These are phyloP conservation scores for Adelphocoris suturalis DNA, from an alignment of 2,888 invertebrate genomes.

Conservation along the genomic window DNA sequence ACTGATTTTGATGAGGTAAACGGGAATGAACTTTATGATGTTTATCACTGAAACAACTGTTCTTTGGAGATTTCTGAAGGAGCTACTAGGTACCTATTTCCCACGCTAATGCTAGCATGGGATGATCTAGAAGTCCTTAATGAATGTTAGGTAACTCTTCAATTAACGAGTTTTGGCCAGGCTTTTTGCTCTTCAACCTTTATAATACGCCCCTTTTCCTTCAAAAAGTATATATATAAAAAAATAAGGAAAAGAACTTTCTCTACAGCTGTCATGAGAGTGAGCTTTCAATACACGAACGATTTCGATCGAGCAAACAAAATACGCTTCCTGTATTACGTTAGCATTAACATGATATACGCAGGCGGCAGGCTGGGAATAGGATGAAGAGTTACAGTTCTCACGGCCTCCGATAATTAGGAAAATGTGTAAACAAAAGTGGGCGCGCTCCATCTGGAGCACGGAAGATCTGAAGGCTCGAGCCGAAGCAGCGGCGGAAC, in stretches of 20 bases:
- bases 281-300: not conserved
- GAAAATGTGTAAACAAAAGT: conserved; percentile 21
- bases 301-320: not conserved
- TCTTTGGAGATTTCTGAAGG: too few relatives aligned
- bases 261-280: not conserved
- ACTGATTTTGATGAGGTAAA: too few relatives aligned
- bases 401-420: conserved; percentile 35
- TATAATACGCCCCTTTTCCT: too few relatives aligned
- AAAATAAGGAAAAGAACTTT: not conserved
- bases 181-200: too few relatives aligned
- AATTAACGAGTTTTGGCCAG: too few relatives aligned
- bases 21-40: too few relatives aligned
- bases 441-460: not conserved
- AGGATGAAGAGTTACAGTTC: not conserved
- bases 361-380: not conserved
- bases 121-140: too few relatives aligned
- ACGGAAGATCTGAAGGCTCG: not conserved
- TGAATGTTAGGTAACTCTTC: too few relatives aligned
- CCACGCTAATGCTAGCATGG: too few relatives aligned
- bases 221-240: not conserved
- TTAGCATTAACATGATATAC: conserved; percentile 2
- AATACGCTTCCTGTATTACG: not conserved
- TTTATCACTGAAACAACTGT: too few relatives aligned
- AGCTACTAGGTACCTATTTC: too few relatives aligned
- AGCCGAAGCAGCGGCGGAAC: not conserved